Conservation (phyloP, 2,797 vertebrate species). For the Cyclopterus lumpus region DNA sequence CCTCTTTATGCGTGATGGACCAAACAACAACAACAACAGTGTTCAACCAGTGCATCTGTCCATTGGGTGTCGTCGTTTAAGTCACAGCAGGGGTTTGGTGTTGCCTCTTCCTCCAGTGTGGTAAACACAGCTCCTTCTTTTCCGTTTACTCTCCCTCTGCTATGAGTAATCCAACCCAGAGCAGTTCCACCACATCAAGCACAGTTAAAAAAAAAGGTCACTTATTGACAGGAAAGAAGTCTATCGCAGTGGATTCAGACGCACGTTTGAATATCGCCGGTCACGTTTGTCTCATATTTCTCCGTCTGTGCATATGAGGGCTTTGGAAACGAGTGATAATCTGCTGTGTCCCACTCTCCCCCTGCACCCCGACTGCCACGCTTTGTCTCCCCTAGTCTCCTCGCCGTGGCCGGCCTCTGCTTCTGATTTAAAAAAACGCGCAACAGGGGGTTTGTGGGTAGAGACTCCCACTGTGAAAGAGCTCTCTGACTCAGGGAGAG, state of each 20-base stretch:
- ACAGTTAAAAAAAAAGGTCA: slow-evolving; percentile 18
- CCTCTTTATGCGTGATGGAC: slow-evolving; percentile 87
- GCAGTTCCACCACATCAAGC: slow-evolving; percentile 72
- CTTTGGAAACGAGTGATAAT: slow-evolving; percentile 60
- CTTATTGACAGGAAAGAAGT: slow-evolving; percentile 14
- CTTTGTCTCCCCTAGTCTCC: slow-evolving; percentile 50
- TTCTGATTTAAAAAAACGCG: slow-evolving; percentile 75
- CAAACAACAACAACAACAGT: slow-evolving; percentile 79
- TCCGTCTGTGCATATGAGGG: slow-evolving; percentile 42
- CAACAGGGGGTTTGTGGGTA: slow-evolving; percentile 76
- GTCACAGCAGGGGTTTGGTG: slow-evolving; percentile 73
- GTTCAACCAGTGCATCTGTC: slow-evolving; percentile 83
- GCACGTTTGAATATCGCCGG: slow-evolving; percentile 38
- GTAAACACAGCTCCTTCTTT: slow-evolving; percentile 74
- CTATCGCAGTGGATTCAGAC: slow-evolving; percentile 37
- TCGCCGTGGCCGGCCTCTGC: slow-evolving; percentile 62
- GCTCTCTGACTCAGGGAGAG: slow-evolving; percentile 77
- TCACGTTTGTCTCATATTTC: slow-evolving; percentile 51
- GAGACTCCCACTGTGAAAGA: slow-evolving; percentile 77
- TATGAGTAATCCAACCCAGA: slow-evolving; percentile 15
- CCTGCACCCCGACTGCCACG: slow-evolving; percentile 26
- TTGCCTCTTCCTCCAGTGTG: slow-evolving; percentile 75
- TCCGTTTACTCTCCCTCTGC: slow-evolving; percentile 58
- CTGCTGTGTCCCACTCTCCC: slow-evolving; percentile 39
- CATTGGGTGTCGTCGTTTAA: slow-evolving; percentile 85